These are phyloP conservation scores for Diloba caeruleocephala DNA, from an alignment of 2,888 invertebrate species.

Conservation along the genomic window DNA sequence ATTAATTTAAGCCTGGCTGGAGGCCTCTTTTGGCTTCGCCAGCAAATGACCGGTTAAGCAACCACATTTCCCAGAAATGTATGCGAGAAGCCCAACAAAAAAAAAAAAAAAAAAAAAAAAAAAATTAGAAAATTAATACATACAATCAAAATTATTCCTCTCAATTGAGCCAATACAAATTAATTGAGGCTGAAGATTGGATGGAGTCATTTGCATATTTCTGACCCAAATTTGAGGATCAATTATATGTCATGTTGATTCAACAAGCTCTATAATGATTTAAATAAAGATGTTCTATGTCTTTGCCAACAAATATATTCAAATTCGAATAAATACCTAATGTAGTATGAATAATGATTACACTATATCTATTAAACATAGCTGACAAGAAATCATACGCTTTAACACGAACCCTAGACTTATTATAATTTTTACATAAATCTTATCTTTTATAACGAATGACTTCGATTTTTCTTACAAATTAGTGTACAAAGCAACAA, in stretches of 20 bases:
- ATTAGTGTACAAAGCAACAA: slow-evolving; percentile 3
- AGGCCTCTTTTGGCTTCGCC: no score
- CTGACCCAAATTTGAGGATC: slow-evolving; percentile 55
- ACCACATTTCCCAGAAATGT: no score
- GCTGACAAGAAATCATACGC: not conserved
- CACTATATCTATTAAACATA: slow-evolving; percentile 7
- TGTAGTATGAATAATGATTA: not conserved
- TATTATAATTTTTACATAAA: slow-evolving; percentile 28
- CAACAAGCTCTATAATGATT: slow-evolving; percentile 33
- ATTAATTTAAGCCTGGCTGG: no score
- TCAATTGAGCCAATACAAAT: slow-evolving; percentile 65
- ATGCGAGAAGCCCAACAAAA: no score
- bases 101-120: no score
- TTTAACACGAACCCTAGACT: slow-evolving; percentile 12
- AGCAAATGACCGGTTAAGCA: no score
- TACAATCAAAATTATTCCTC: slow-evolving; percentile 47
- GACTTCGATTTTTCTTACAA: slow-evolving; percentile 25
- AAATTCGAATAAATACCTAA: slow-evolving; percentile 19
- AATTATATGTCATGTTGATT: slow-evolving; percentile 36
- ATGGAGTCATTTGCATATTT: slow-evolving; percentile 75
- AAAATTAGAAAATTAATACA: slow-evolving; percentile 34
- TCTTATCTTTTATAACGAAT: slow-evolving; percentile 18
- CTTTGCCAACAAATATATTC: slow-evolving; percentile 12
- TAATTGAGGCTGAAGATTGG: slow-evolving; percentile 63
- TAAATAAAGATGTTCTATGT: slow-evolving; percentile 8